These are phyloP conservation scores for Gasterosteus aculeatus DNA, from an alignment of 2,113 vertebrate genomes.

Conservation along the genomic window DNA sequence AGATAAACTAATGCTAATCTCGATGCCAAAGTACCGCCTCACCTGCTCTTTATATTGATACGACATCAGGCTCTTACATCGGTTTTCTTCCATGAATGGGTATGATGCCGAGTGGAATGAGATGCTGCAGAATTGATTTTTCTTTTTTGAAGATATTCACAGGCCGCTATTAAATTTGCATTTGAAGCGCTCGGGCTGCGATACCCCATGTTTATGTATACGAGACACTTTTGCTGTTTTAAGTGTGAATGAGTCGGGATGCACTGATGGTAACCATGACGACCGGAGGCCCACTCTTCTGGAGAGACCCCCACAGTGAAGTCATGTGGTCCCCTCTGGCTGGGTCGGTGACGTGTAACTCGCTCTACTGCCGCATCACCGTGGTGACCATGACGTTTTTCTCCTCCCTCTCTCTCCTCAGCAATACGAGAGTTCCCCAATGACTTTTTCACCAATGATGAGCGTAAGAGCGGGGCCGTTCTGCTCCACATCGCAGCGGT, in stretches of 20 bases:
- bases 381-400: slow-evolving; percentile 62
- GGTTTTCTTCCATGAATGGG: slow-evolving; percentile 6
- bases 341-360: slow-evolving; percentile 23
- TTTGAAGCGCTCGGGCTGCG: neutral
- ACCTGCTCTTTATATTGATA: slow-evolving; percentile 49
- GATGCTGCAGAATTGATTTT: slow-evolving; percentile 7
- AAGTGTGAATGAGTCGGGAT: neutral
- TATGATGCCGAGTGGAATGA: slow-evolving; percentile 12
- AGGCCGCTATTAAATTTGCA: slow-evolving; percentile 28
- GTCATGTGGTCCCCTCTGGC: neutral
- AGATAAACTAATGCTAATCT: too few species aligned
- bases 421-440: slow-evolving; percentile 94
- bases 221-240: slow-evolving; percentile 1
- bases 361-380: slow-evolving; percentile 42
- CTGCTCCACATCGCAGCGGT: slow-evolving; percentile 92
- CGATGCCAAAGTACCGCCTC: too few species aligned
- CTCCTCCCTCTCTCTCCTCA: slow-evolving; percentile 78
- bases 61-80: slow-evolving; percentile 52
- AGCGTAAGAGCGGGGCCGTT: slow-evolving; percentile 89
- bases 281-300: neutral
- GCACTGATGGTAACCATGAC: neutral
- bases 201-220: neutral
- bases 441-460: slow-evolving; percentile 90
- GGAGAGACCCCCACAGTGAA: neutral
- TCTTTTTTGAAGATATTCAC: slow-evolving; percentile 10